Conservation (phyloP, 2,888 invertebrate species). For the Cephus pulcher region DNA sequence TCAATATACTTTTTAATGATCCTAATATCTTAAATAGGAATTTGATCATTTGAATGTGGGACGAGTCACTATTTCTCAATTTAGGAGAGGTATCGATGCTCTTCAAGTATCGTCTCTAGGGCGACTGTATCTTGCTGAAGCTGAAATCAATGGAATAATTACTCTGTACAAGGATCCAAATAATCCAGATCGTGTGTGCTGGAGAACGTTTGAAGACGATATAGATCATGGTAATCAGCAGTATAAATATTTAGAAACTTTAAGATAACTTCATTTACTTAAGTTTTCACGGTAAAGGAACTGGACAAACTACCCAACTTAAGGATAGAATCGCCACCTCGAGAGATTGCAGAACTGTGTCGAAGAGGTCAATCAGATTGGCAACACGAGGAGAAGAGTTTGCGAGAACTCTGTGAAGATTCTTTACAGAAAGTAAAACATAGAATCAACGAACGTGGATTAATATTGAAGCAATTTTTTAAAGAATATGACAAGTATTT, state of each 20-base stretch:
- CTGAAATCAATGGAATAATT: conserved; percentile 75
- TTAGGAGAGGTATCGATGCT: conserved; percentile 76
- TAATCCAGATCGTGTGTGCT: conserved; percentile 76
- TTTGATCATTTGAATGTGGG: conserved; percentile 79
- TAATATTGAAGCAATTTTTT: conserved; percentile 77
- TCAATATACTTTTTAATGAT: conserved; percentile 8
- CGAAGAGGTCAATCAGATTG: conserved; percentile 68
- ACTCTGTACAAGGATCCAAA: conserved; percentile 79
- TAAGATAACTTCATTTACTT: background rate
- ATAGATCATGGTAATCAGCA: conserved; percentile 76
- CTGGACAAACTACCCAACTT: conserved; percentile 77
- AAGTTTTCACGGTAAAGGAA: conserved; percentile 75
- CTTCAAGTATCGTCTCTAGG: conserved; percentile 74
- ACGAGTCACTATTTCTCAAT: conserved; percentile 77
- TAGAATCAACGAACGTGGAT: conserved; percentile 72
- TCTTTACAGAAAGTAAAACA: conserved; percentile 74
- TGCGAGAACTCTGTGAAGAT: conserved; percentile 67
- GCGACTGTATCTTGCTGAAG: conserved; percentile 70
- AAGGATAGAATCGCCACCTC: conserved; percentile 70
- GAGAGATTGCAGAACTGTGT: conserved; percentile 67
- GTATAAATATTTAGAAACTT: background rate
- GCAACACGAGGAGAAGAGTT: conserved; percentile 58
- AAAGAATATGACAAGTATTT: conserved; percentile 77
- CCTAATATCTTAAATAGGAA: conserved; percentile 65
- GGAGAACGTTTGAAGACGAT: conserved; percentile 83